Conservation (phyloP, 2,797 vertebrate species). For the Petrocephalus schoutedeni region DNA sequence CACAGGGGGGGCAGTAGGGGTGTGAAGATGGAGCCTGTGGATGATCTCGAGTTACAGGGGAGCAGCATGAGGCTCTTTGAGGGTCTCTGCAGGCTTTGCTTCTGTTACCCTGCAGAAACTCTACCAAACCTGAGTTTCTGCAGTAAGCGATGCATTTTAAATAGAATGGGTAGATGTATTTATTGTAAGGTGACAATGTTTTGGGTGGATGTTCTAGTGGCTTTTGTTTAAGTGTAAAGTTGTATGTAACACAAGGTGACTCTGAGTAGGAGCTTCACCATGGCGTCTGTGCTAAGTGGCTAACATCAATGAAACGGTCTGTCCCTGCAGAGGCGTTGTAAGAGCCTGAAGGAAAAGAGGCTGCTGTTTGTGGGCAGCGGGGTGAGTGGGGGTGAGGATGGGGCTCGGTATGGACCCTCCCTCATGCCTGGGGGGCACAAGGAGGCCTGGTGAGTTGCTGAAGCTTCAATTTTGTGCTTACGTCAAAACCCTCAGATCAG, state of each 20-base stretch:
- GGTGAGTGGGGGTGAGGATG: slow-evolving; percentile 94
- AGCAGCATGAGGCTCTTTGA: neutral
- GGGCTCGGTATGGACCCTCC: slow-evolving; percentile 87
- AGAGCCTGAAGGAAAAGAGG: slow-evolving; percentile 74
- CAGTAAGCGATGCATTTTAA: neutral
- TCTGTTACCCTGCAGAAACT: neutral
- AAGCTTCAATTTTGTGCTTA: neutral
- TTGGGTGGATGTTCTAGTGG: too few relatives aligned
- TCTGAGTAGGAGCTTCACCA: neutral
- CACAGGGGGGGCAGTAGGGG: neutral
- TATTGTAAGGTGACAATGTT: neutral
- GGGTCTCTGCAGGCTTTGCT: neutral
- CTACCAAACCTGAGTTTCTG: neutral
- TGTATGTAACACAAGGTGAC: neutral
- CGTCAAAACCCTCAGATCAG: neutral
- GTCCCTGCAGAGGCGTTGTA: slow-evolving; percentile 77
- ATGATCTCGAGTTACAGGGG: neutral
- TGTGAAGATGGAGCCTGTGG: neutral
- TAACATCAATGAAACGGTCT: neutral
- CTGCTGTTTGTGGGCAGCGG: slow-evolving; percentile 93
- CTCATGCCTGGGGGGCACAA: slow-evolving; percentile 95
- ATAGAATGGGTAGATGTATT: neutral
- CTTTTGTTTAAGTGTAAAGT: neutral
- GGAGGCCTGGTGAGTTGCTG: slow-evolving; percentile 81
- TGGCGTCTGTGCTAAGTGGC: neutral